phyloP scores from a whole-genome alignment of 23 tunicate genomes.

The Halocynthia aurantium region DNA sequence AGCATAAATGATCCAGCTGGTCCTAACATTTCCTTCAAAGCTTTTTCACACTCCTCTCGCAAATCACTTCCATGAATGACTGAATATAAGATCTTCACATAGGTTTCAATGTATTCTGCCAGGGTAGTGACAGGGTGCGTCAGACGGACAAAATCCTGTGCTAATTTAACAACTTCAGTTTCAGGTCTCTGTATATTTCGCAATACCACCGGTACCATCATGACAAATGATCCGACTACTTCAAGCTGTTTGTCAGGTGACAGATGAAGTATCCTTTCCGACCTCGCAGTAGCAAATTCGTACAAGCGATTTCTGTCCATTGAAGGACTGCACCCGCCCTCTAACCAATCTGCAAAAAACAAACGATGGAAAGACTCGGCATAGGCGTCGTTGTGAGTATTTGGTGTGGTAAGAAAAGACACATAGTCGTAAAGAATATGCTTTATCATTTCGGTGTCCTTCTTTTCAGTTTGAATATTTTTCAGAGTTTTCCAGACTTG shows the following conservation, averaged over 20 bases:
- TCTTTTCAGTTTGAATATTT: not conserved
- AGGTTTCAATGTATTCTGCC: not conserved
- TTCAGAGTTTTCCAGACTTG: conserved; percentile 34
- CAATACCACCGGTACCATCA: conserved; percentile 32
- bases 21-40: conserved; percentile 32
- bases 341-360: conserved; percentile 62
- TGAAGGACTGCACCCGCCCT: conserved; percentile 23
- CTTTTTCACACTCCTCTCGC: conserved; percentile 53
- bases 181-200: conserved; percentile 45
- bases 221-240: conserved; percentile 44
- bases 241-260: conserved; percentile 38
- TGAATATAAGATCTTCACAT: conserved; percentile 19
- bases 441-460: conserved; percentile 23
- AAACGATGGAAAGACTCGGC: conserved; percentile 79
- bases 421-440: conserved; percentile 42
- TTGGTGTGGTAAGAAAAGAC: conserved; percentile 60
- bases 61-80: conserved; percentile 52
- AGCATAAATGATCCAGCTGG: conserved; percentile 27
- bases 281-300: conserved; percentile 28
- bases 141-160: conserved; percentile 20
- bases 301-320: conserved; percentile 34
- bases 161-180: conserved; percentile 21
- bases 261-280: conserved; percentile 20
- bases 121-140: conserved; percentile 22
- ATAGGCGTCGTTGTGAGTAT: conserved; percentile 60